Evolutionary conservation across 2,888 invertebrate genomes (phyloP).

Genomic region (Lasius fuliginosus): DNA sequence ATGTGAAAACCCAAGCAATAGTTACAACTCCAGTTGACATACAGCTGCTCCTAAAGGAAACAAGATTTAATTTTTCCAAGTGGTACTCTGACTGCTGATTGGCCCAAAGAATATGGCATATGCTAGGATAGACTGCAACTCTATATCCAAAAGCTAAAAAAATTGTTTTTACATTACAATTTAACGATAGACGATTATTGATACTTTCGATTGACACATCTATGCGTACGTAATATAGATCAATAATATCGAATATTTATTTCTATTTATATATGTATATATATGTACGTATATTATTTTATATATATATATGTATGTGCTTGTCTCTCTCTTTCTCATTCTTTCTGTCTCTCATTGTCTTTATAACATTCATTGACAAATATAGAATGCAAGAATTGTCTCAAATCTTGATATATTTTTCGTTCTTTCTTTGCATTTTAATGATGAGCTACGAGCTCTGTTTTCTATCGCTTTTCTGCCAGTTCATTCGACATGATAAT

Average conservation of each 20-base stretch:
- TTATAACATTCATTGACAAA: constrained; percentile 74
- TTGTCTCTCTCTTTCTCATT: constrained; percentile 61
- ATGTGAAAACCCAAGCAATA: constrained; percentile 80
- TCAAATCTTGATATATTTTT: constrained; percentile 76
- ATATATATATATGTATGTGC: constrained; percentile 17
- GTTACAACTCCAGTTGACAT: constrained; percentile 84
- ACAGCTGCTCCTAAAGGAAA: constrained; percentile 85
- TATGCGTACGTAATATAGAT: constrained; percentile 63
- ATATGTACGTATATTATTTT: constrained; percentile 40
- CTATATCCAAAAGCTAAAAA: constrained; percentile 81
- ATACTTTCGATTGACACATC: constrained; percentile 67
- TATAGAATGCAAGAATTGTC: constrained; percentile 67
- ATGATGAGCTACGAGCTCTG: constrained; percentile 75
- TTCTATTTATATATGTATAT: constrained; percentile 65
- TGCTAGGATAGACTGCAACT: constrained; percentile 83
- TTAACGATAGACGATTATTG: constrained; percentile 73
- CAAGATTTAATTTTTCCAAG: constrained; percentile 82
- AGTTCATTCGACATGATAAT: constrained; percentile 77
- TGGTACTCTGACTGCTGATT: constrained; percentile 84
- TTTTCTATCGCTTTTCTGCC: constrained; percentile 76
- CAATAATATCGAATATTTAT: constrained; percentile 66
- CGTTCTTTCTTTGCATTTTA: constrained; percentile 73
- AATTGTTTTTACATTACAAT: constrained; percentile 76
- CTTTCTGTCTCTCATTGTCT: constrained; percentile 51
- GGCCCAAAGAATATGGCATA: constrained; percentile 84